Conservation (phyloP, 1,140 invertebrate genomes). For the Trachelipus rathkii region DNA sequence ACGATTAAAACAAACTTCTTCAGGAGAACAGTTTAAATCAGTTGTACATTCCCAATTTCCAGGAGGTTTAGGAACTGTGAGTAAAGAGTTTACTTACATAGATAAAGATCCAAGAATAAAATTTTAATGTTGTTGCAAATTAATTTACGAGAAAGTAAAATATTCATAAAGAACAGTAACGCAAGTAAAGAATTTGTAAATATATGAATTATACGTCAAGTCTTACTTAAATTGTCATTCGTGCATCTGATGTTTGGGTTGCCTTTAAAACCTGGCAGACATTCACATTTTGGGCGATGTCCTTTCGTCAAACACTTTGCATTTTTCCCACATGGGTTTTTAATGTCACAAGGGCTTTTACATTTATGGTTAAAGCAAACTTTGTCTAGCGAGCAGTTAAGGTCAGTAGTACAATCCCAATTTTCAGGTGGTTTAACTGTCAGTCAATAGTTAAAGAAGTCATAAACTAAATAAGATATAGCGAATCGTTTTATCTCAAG, state of each 20-base stretch:
- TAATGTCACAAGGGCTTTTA: slow-evolving; percentile 47
- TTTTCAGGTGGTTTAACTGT: too few species aligned
- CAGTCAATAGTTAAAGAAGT: too few species aligned
- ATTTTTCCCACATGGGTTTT: slow-evolving; percentile 48
- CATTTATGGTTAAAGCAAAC: slow-evolving; percentile 47
- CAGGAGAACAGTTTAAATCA: slow-evolving; percentile 47
- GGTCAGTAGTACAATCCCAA: too few species aligned
- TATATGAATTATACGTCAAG: too few species aligned
- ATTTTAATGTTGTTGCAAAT: too few species aligned
- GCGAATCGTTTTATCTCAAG: too few species aligned
- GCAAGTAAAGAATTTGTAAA: too few species aligned
- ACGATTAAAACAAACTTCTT: slow-evolving; percentile 47
- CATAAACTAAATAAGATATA: too few species aligned
- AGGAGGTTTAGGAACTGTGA: slow-evolving; percentile 23
- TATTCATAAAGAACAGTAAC: too few species aligned
- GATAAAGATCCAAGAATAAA: too few species aligned
- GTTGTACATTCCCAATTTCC: slow-evolving; percentile 34
- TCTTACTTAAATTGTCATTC: background rate
- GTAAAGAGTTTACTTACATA: background rate
- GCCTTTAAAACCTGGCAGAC: slow-evolving; percentile 46
- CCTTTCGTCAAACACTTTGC: slow-evolving; percentile 46
- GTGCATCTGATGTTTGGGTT: slow-evolving; percentile 40
- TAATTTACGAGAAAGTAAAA: too few species aligned
- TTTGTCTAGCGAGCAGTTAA: slow-evolving; percentile 3
- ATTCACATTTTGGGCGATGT: slow-evolving; percentile 47